Base-by-base conservation (phyloP, 2,113 vertebrate species). In the Prunella himalayana region DNA sequence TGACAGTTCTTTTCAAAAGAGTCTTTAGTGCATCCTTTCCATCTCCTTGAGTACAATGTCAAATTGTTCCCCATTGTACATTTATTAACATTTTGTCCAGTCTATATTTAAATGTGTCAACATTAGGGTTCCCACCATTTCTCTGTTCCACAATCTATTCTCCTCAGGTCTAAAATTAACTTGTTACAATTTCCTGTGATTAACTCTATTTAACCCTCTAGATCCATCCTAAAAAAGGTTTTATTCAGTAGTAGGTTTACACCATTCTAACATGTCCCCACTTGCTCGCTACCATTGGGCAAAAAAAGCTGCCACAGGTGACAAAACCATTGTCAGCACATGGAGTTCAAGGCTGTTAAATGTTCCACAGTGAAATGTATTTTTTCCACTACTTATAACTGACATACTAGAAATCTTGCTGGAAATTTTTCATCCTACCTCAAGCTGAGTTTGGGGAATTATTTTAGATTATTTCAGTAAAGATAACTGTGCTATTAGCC, bases 71-170 rank as follows among this genome's bases (percentile, higher is more conserved):
- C 91, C 82, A 47, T 27, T 91, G 89, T 82, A 97, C 84, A 57
- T 91, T 91, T 85, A 94, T 94, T 97, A 95, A 92, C 54, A 82
- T 95, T 96, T 95, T 90, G 78, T 73, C 96, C 94, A 83, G 82
- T 88, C 93, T 97, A 77, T 88, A 95, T 95, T 95, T 95, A 96
- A 95, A 86, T 63, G 45, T 96, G 90, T 95, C 94, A 95, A 92
- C 91, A 91, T 83, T 1, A 87, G 66, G 49, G 66, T 54, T 93
- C 84, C 81, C 66, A 95, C 71, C 33, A 77, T 85, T 89, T 91
- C 50, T 80, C 59, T 91, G 54, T 65, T 70, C 53, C 45, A 87
- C 45, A 72, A 42, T 56, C 86, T 72, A 85, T 76, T 94, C 82
- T 78, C 39, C 35, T 91, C 63, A 61, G 70, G 45, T 77, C 75